These are phyloP conservation scores for Gastrophryne carolinensis DNA, from an alignment of 2,797 vertebrate species.

Conservation along the genomic window DNA sequence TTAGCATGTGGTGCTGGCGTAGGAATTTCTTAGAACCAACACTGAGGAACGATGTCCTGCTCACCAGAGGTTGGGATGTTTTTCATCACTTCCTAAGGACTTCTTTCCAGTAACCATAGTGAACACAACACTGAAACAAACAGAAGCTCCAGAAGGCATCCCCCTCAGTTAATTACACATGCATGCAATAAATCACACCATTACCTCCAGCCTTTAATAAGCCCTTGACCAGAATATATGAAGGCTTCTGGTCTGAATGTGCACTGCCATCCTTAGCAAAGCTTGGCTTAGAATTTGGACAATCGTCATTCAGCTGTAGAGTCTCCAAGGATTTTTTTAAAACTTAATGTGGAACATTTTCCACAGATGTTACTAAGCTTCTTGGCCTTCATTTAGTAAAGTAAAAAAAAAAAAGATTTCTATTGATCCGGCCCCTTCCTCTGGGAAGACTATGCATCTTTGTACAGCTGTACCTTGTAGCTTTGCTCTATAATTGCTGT, in stretches of 20 bases:
- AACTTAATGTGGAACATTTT: constrained; percentile 62
- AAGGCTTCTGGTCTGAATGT: constrained; percentile 11
- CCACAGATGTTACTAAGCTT: constrained; percentile 62
- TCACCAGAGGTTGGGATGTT: not conserved
- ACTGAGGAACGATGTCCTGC: not conserved
- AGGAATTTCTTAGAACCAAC: not conserved
- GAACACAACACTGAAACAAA: constrained; percentile 19
- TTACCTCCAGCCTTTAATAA: constrained; percentile 20
- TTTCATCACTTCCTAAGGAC: constrained; percentile 13
- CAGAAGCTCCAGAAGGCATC: not conserved
- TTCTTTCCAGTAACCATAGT: constrained; percentile 8
- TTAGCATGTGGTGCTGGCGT: not conserved
- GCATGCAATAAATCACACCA: constrained; percentile 28
- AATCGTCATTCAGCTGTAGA: constrained; percentile 58
- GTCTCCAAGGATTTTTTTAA: constrained; percentile 60
- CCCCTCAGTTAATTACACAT: constrained; percentile 5
- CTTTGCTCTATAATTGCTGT: constrained; percentile 14
- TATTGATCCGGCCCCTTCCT: constrained; percentile 48
- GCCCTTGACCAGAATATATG: constrained; percentile 20
- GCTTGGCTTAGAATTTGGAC: constrained; percentile 57
- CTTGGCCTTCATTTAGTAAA: constrained; percentile 59
- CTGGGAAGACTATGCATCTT: constrained; percentile 5
- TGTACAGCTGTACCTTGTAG: constrained; percentile 27
- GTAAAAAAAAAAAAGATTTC: constrained; percentile 60
- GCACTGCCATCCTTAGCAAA: constrained; percentile 49